These are phyloP conservation scores for Probosciger aterrimus DNA, from an alignment of 2,113 vertebrate genomes.

Conservation along the genomic window DNA sequence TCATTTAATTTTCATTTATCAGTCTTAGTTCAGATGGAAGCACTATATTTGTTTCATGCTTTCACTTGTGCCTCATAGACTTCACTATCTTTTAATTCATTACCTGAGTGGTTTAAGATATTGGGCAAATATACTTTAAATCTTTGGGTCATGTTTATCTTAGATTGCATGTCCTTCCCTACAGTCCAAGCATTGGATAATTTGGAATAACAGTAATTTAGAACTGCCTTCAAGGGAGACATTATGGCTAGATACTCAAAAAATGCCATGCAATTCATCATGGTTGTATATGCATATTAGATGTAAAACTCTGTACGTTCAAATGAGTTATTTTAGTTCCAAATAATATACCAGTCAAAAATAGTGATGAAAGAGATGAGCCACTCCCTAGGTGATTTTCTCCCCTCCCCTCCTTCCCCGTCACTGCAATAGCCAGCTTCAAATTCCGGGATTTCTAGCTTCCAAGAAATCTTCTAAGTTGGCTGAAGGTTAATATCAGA, in stretches of 20 bases:
- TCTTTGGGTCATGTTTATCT: background rate
- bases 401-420: background rate
- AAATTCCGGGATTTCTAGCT: background rate
- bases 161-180: background rate
- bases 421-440: background rate
- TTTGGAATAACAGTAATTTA: background rate
- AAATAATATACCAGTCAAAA: background rate
- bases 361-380: background rate
- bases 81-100: background rate
- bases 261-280: background rate
- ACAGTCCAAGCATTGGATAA: background rate
- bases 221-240: background rate
- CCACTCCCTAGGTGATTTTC: background rate
- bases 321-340: background rate
- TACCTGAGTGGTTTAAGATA: background rate
- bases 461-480: background rate
- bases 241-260: background rate
- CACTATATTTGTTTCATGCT: background rate
- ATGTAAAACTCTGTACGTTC: background rate
- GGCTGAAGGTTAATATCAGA: background rate
- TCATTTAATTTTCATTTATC: background rate
- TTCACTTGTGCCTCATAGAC: background rate
- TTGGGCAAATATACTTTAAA: background rate
- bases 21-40: background rate
- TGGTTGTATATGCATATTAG: background rate